Evolutionary conservation across 2,113 vertebrate genomes (phyloP).

Genomic region (Psilopsiagon aymara): DNA sequence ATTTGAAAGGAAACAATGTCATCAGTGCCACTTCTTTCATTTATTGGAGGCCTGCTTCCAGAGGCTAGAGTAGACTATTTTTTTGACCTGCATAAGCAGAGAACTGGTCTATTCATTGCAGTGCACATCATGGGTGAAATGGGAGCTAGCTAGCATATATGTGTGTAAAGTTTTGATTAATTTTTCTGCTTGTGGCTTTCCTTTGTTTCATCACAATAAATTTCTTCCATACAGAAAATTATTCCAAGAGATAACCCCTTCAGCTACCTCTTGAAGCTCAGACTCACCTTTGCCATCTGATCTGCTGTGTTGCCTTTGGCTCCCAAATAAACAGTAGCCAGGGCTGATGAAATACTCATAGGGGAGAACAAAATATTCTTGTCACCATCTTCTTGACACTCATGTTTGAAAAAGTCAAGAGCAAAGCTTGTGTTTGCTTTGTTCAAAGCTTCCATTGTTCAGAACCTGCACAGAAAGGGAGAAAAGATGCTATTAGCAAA

Average conservation of each 20-base stretch:
- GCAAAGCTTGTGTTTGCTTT: slow-evolving; percentile 83
- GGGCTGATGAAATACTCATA: slow-evolving; percentile 84
- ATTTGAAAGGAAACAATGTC: not conserved
- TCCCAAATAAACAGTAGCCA: slow-evolving; percentile 87
- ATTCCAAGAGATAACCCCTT: not conserved
- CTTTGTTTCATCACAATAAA: not conserved
- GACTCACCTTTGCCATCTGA: slow-evolving; percentile 87
- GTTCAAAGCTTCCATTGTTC: slow-evolving; percentile 79
- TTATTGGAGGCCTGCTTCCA: not conserved
- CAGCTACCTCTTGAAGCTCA: not conserved
- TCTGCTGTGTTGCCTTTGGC: slow-evolving; percentile 82
- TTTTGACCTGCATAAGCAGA: not conserved
- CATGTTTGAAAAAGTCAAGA: slow-evolving; percentile 80
- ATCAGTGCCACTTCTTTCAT: not conserved
- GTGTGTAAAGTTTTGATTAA: not conserved
- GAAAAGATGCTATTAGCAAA: not conserved
- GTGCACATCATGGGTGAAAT: not conserved
- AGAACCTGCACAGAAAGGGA: slow-evolving; percentile 10
- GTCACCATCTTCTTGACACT: slow-evolving; percentile 51
- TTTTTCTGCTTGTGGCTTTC: not conserved
- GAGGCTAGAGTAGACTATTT: not conserved
- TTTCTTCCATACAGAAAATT: not conserved
- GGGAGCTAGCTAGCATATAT: not conserved
- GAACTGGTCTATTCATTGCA: not conserved
- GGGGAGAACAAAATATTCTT: slow-evolving; percentile 88